These are phyloP conservation scores for Drosophila quadrilineata DNA, from an alignment of 1,140 invertebrate species.

Conservation along the genomic window DNA sequence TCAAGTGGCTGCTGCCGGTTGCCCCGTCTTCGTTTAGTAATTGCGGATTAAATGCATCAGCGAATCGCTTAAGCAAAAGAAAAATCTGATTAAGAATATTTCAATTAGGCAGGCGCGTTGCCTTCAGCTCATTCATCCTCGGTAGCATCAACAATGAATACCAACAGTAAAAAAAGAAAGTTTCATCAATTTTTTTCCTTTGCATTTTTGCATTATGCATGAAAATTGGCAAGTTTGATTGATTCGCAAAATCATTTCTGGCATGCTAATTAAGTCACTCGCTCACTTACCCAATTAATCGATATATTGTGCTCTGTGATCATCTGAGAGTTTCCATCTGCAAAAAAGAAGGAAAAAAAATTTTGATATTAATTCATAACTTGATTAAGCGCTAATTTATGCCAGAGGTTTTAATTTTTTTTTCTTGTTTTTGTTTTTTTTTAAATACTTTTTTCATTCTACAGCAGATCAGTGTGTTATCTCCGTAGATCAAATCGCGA, in stretches of 20 bases:
- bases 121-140: background rate
- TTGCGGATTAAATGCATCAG: conserved; percentile 72
- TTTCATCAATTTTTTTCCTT: too few species aligned
- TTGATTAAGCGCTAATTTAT: conserved; percentile 33
- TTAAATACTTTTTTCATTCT: conserved; percentile 27
- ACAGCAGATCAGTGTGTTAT: background rate
- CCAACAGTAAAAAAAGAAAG: conserved; percentile 30
- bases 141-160: background rate
- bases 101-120: conserved; percentile 67
- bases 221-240: conserved; percentile 47
- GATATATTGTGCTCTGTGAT: background rate
- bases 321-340: background rate
- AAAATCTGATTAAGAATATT: conserved; percentile 80
- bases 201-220: too few species aligned
- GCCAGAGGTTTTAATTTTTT: conserved; percentile 36
- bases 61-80: conserved; percentile 46
- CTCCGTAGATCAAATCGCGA: too few species aligned
- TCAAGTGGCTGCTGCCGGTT: background rate
- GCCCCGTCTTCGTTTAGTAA: conserved; percentile 45
- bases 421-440: conserved; percentile 38
- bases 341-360: too few species aligned
- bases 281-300: background rate
- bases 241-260: conserved; percentile 50
- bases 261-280: conserved; percentile 78
- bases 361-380: conserved; percentile 26